These are phyloP conservation scores for Dendrolimus houi DNA, from an alignment of 2,888 invertebrate species.

Conservation along the genomic window DNA sequence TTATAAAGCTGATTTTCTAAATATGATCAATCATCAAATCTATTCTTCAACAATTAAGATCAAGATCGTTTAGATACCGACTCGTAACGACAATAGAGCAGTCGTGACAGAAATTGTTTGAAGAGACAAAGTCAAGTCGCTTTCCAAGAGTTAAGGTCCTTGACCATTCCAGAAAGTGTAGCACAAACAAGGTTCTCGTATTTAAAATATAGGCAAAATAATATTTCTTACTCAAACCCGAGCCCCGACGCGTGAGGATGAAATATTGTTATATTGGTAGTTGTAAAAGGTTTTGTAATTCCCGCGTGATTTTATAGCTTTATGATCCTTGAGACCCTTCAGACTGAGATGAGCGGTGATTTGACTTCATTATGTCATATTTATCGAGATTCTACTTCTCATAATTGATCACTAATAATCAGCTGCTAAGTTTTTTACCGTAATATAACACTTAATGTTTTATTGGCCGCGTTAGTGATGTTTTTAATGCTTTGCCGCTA, in stretches of 20 bases:
- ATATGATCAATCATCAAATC: conserved; percentile 12
- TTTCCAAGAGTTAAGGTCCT: conserved; percentile 55
- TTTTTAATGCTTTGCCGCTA: conserved; percentile 12
- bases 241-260: conserved; percentile 47
- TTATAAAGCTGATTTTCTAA: conserved; percentile 4
- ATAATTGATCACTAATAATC: conserved; percentile 45
- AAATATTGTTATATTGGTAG: conserved; percentile 65
- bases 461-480: conserved; percentile 16
- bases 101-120: conserved; percentile 57
- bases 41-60: conserved; percentile 41
- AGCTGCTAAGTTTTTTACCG: conserved; percentile 39
- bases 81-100: conserved; percentile 38
- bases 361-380: conserved; percentile 40
- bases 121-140: conserved; percentile 43
- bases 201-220: conserved; percentile 30
- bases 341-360: conserved; percentile 37
- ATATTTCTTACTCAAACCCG: conserved; percentile 26
- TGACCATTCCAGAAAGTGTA: conserved; percentile 55
- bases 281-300: conserved; percentile 63
- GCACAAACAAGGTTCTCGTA: conserved; percentile 47
- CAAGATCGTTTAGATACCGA: conserved; percentile 49
- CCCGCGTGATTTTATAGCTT: conserved; percentile 62
- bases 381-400: conserved; percentile 29
- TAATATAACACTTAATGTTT: conserved; percentile 21
- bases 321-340: conserved; percentile 52